Percentiles rank a stretch among this genome's conserved stretches.
Evolutionary conservation across 2,888 invertebrate genomes (phyloP).

Genomic region (Brenthis hecate): DNA sequence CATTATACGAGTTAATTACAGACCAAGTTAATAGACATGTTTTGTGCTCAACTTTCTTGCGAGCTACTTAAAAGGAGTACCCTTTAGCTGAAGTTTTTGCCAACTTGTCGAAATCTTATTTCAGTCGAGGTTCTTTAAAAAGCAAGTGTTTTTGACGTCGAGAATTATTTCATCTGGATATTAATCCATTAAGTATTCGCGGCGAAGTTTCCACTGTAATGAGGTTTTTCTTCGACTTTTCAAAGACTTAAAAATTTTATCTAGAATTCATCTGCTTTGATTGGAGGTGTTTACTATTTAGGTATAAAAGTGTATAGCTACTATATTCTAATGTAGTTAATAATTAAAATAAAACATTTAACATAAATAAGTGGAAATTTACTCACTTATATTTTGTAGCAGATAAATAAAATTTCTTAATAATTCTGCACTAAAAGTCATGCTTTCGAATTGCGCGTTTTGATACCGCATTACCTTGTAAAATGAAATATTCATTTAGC

Average conservation of each 20-base stretch:
- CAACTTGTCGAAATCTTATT: slow-evolving; percentile 28
- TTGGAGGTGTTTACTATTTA: too few relatives aligned
- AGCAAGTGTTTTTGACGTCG: slow-evolving; percentile 28
- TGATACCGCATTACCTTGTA: too few relatives aligned
- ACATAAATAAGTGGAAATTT: not conserved
- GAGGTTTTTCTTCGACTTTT: slow-evolving; percentile 14
- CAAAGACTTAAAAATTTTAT: slow-evolving; percentile 11
- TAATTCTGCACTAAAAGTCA: too few relatives aligned
- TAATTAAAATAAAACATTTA: not conserved
- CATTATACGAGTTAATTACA: slow-evolving; percentile 1
- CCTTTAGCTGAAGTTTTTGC: slow-evolving; percentile 30
- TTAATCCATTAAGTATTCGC: slow-evolving; percentile 25
- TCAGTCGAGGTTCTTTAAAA: slow-evolving; percentile 17
- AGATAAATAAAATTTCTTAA: too few relatives aligned
- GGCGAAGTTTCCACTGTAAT: slow-evolving; percentile 24
- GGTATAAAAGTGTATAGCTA: too few relatives aligned
- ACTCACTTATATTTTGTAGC: too few relatives aligned
- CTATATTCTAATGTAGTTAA: too few relatives aligned
- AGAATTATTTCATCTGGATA: slow-evolving; percentile 25
- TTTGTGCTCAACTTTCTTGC: slow-evolving; percentile 9
- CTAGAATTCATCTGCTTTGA: not conserved
- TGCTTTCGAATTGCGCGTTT: too few relatives aligned
- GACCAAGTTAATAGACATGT: slow-evolving; percentile 6
- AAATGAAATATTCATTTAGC: too few relatives aligned
- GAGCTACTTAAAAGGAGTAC: slow-evolving; percentile 40